Base-by-base conservation (phyloP, 1,140 invertebrate genomes). In the Drosophila parvula region DNA sequence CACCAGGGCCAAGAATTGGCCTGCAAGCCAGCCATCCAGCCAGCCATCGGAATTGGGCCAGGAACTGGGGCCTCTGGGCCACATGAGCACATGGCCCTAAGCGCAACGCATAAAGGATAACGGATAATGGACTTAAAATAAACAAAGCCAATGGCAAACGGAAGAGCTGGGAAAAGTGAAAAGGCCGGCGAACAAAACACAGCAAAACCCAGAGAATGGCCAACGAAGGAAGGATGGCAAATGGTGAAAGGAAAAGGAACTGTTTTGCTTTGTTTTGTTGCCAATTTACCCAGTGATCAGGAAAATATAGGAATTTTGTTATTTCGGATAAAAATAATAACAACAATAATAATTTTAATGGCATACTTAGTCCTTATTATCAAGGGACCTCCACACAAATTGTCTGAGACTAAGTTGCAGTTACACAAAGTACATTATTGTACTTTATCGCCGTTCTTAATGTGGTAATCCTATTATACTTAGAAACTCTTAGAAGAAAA, bases 91-190 rank as follows among this genome's bases (percentile, higher is more conserved):
- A 69, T 69, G 65, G 65, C 53, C 59, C 51, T 48, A 38, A 77
- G 67, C 70, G 73, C 68, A 76, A 77, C 67, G 76, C 76, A 86
- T 79, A 82, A 74, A 77, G 83, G 71, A 77, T 88, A 82, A 74
- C 81, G 83, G 68, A 88, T 82, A 86, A 86, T 86, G 76, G 71
- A 70, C 80, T 86, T 77, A 62, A 75, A 64, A 62, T 68, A 75
- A 83, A 83, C 80, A 83, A 83, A 74, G 78, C 65, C 59, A 77
- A 73, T 41, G 64, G 60, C 41, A 81, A 65, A 55, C 60, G 67
- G 45, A 71, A 67, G 63, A 75, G 62, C 70, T 58, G 65, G 63
- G 28, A 48, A 38, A 63, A 61, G 44, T 67, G 1, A 16, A 41
- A 50, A 53, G 45, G 56, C 63, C 59, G 57, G 40, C 40, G 61